Conservation (phyloP, 2,888 invertebrate genomes). For the Boloria selene region DNA sequence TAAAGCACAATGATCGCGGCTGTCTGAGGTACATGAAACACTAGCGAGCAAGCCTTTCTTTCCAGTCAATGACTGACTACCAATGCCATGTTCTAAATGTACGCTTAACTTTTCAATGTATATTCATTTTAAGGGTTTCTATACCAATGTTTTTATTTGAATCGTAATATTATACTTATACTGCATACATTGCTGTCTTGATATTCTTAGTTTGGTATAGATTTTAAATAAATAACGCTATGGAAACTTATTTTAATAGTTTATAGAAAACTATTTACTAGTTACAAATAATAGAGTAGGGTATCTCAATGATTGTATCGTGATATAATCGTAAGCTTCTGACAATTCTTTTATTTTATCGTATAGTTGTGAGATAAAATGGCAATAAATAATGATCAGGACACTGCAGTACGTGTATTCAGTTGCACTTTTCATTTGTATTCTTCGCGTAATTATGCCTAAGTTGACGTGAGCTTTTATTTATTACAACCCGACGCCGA, state of each 20-base stretch:
- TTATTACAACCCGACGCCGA: conserved; percentile 49
- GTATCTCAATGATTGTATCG: conserved; percentile 71
- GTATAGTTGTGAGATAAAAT: conserved; percentile 74
- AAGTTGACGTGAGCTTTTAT: conserved; percentile 59
- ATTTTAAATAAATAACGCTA: conserved; percentile 22
- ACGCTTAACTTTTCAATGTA: conserved; percentile 66
- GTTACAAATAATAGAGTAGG: conserved; percentile 50
- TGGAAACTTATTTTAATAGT: not conserved
- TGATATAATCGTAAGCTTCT: conserved; percentile 78
- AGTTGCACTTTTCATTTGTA: conserved; percentile 74
- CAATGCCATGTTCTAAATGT: conserved; percentile 62
- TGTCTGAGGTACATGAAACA: conserved; percentile 61
- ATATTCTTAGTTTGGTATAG: not conserved
- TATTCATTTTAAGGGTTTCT: conserved; percentile 61
- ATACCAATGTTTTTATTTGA: conserved; percentile 17
- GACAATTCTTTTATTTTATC: conserved; percentile 81
- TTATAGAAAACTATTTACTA: conserved; percentile 33
- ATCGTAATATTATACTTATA: not conserved
- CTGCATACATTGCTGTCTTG: conserved; percentile 42
- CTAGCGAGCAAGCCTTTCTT: conserved; percentile 59
- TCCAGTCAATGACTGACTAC: conserved; percentile 71
- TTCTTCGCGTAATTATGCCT: conserved; percentile 74
- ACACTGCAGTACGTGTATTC: conserved; percentile 67
- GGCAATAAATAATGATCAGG: conserved; percentile 76
- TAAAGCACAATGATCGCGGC: conserved; percentile 72